Base-by-base conservation (phyloP, 2,797 vertebrate species). In the Acropternis orthonyx region DNA sequence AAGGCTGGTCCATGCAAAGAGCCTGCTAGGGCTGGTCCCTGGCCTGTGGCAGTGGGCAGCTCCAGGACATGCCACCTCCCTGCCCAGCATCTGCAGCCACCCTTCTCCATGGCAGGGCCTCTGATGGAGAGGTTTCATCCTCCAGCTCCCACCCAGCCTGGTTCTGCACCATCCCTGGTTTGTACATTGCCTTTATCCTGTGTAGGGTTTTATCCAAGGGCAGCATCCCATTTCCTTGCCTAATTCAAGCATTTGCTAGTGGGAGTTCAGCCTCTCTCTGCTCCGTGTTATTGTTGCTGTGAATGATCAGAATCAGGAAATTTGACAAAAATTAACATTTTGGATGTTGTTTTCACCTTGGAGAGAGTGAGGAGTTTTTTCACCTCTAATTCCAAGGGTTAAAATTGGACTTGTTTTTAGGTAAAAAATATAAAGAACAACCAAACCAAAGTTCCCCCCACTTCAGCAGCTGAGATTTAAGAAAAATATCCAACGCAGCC, bases 1-100 rank as follows among this genome's bases (percentile, higher is more conserved):
- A 82, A 94, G 92, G 63, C 88, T 69, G 72, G 92, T 82, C 95
- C 87, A 87, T 9, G 41, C 9, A 2, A 93, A 92, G 85, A 80
- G 65, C 78, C 88, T 61, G 56, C 37, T 63, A 82, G 87, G 82
- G 46, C 72, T 96, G 19, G 12, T 59, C 75, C 65, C 82, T 75
- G 89, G 85, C 66, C 37, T 2, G 3, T 30, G 61, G 77, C 55
- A 26, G 41, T 11, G 3, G 36, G 87, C 68, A 72, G 4, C 69
- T 62, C 67, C 41, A 7, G 44, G 72, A 48, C 15, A 23, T 7
- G 8, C 27, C 88, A 82, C 69, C 54, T 90, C 65, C 63, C 73
- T 81, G n/a, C 10, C 36, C 8, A 7, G 61, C n/a, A 56, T 62
- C 66, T 72, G 43, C 3, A 0, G 5, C 24, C 52, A 43, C n/a